A percentile compares a stretch with the other conserved stretches of the same genome.
phyloP scores from a whole-genome alignment of 2,797 vertebrate genomes.

The Danio jaintianensis region DNA sequence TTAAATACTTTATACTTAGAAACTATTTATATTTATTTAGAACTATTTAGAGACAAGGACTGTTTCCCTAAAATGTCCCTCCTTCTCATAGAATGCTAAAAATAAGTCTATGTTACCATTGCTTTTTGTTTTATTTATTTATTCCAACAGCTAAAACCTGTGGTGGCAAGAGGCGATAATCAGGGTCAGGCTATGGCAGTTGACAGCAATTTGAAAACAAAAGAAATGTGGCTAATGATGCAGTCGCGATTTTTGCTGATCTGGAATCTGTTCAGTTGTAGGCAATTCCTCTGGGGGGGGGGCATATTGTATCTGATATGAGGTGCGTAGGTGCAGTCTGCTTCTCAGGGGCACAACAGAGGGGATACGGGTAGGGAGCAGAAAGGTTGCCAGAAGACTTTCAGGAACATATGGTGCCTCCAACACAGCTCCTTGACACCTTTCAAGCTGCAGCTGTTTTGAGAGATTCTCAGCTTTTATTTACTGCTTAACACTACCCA shows the following conservation, averaged over 20 bases:
- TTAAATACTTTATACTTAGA: no score
- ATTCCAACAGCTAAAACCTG: neutral
- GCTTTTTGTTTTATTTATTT: neutral
- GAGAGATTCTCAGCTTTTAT: slow-evolving; percentile 18
- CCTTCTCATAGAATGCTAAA: neutral
- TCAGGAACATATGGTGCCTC: slow-evolving; percentile 55
- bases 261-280: neutral
- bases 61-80: no score
- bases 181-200: neutral
- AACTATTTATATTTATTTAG: no score
- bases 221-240: slow-evolving; percentile 32
- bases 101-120: neutral
- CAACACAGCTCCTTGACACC: slow-evolving; percentile 39
- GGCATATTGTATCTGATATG: slow-evolving; percentile 36
- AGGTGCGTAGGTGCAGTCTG: slow-evolving; percentile 48
- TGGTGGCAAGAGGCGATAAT: neutral
- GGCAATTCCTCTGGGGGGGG: slow-evolving; percentile 17
- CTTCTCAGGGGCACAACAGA: slow-evolving; percentile 49
- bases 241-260: neutral
- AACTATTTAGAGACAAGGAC: no score
- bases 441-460: slow-evolving; percentile 42
- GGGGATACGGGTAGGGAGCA: slow-evolving; percentile 50
- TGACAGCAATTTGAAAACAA: slow-evolving; percentile 12
- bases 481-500: slow-evolving; percentile 9
- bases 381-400: slow-evolving; percentile 53